phyloP scores from a whole-genome alignment of 1,140 invertebrate species.

The Acromyrmex heyeri region DNA sequence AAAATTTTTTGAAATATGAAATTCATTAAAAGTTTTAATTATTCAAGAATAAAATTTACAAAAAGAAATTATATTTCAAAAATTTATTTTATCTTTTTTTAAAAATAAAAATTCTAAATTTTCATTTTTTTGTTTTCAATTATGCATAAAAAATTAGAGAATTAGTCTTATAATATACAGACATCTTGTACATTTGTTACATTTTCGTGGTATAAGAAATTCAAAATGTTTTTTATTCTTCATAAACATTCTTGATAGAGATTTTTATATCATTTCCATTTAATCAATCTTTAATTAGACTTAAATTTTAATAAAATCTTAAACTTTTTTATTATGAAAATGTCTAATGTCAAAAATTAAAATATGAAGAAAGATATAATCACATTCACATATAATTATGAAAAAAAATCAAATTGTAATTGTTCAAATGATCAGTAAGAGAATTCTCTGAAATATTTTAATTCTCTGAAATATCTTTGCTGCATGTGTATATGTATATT shows the following conservation, averaged over 20 bases:
- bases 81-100: not conserved
- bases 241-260: not conserved
- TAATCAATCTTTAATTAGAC: not conserved
- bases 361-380: not conserved
- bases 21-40: not conserved
- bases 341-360: conserved; percentile 1
- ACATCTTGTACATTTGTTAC: not conserved
- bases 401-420: not conserved
- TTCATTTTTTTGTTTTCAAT: not conserved
- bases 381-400: not conserved
- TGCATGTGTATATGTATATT: not conserved
- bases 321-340: not conserved
- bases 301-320: not conserved
- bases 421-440: not conserved
- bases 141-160: not conserved
- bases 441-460: no score
- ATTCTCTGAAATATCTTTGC: no score
- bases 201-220: not conserved
- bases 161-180: not conserved
- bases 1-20: not conserved
- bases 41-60: not conserved
- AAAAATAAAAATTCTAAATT: not conserved
- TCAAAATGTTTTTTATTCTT: not conserved
- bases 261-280: not conserved
- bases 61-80: not conserved